Evolutionary conservation across 2,113 vertebrate genomes (phyloP).

Genomic region (Peromyscus californicus): DNA sequence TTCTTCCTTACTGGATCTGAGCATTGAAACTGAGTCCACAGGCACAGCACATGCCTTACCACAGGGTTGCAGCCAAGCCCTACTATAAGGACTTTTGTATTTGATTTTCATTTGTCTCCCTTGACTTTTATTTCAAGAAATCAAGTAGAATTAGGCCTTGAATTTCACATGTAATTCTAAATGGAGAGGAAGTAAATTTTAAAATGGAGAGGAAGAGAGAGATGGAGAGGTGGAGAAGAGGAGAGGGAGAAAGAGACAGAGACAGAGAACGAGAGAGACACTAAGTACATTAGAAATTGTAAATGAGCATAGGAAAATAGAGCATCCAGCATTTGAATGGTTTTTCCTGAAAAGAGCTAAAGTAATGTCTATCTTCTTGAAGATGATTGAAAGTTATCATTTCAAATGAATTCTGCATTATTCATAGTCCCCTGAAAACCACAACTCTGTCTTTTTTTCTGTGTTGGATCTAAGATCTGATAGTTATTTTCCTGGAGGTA

Average conservation of each 20-base stretch:
- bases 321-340: background rate
- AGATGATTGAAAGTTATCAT: slow-evolving; percentile 70
- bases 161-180: background rate
- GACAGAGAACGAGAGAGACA: background rate
- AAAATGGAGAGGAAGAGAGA: too few species aligned
- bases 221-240: too few species aligned
- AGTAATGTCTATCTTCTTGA: slow-evolving; percentile 43
- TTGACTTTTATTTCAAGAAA: slow-evolving; percentile 9
- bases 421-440: slow-evolving; percentile 65
- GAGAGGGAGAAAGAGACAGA: background rate
- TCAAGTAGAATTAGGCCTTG: slow-evolving; percentile 22
- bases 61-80: background rate
- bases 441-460: slow-evolving; percentile 44
- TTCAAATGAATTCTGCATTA: slow-evolving; percentile 75
- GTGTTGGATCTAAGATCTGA: slow-evolving; percentile 61
- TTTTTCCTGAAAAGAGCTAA: slow-evolving; percentile 50
- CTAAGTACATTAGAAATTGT: slow-evolving; percentile 9
- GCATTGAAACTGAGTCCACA: background rate
- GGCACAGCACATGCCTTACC: accelerated
- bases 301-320: background rate
- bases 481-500: slow-evolving; percentile 61
- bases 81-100: background rate
- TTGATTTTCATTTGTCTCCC: background rate
- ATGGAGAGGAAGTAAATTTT: background rate
- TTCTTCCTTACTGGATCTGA: background rate